Percentiles rank a stretch among this genome's conserved stretches.
These are phyloP conservation scores for Mesembrinibis cayennensis DNA, from an alignment of 2,113 vertebrate genomes.

Conservation along the genomic window DNA sequence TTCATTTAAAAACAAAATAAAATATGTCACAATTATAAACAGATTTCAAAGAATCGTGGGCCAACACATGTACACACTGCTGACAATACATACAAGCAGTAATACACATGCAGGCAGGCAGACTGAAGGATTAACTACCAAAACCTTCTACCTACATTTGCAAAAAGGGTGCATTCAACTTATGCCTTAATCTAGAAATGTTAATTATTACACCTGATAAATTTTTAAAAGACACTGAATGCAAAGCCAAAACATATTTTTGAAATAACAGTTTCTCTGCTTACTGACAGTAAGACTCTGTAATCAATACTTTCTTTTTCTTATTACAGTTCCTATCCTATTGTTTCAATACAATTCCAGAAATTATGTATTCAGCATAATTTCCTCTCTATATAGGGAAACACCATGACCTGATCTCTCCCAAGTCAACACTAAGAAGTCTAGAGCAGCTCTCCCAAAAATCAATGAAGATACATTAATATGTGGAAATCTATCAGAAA, in stretches of 20 bases:
- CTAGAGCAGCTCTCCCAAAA: background rate
- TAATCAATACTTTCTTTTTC: background rate
- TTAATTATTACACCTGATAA: background rate
- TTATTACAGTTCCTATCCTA: background rate
- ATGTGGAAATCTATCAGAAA: background rate
- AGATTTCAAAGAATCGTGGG: background rate
- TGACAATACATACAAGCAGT: background rate
- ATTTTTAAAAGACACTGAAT: background rate
- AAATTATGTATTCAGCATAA: background rate
- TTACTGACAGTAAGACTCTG: background rate
- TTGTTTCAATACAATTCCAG: background rate
- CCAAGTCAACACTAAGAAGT: background rate
- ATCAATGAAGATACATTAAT: background rate
- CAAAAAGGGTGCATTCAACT: background rate
- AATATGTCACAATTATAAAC: background rate
- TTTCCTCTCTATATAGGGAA: background rate
- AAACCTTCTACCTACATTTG: background rate
- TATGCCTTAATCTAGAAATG: background rate
- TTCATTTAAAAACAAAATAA: background rate
- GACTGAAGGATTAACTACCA: background rate
- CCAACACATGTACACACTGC: fast-evolving
- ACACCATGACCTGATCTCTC: background rate
- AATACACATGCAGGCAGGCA: background rate
- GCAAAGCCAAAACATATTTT: background rate
- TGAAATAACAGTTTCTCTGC: background rate